Base-by-base conservation (phyloP, 2,888 invertebrate genomes). In the Scaptomyza flava region DNA sequence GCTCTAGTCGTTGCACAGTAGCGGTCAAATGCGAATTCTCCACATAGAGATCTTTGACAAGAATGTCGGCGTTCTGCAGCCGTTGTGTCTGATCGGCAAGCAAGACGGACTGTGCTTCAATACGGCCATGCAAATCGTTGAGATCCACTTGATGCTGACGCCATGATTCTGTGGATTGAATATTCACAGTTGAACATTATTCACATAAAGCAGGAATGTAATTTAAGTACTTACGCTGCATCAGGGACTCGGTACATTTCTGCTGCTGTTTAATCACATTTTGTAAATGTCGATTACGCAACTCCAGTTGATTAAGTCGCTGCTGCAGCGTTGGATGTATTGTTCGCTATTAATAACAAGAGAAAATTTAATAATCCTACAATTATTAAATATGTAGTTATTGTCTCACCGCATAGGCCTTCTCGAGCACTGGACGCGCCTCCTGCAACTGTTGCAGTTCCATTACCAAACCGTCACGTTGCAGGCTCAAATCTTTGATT, bases 21-120 rank as follows among this genome's bases (percentile, higher is more conserved):
- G 95, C 95, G 64, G 94, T 93, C 64, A 97, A 93, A 91, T 96
- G 95, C 57, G 96, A 95, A 93, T 97, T 97, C 92, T 97, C 97
- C 53, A 96, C 94, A 92, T 95, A 97, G 68, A 97, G 93, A 89
- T 97, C 96, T 92, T 96, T 96, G 23, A 96, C 95, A 47, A 96
- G 93, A 83, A 95, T 91, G 91, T 97, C 97, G 14, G 96, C 95
- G 86, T 94, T 94, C 41, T 95, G 94, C 63, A 96, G 93, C 74
- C 95, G 94, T 86, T 96, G 95, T 57, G 93, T 92, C 92, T 95
- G 93, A 68, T 92, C 90, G 72, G 92, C 89, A 91, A 93, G 81
- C 89, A 93, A 74, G 87, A 92, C 90, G 79, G 92, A 81, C 89
- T 93, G 90, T 27, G 93, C 91, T 67, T 93, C 93, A 69, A 93